These are phyloP conservation scores for Siniperca chuatsi DNA, from an alignment of 2,113 vertebrate genomes.

Conservation along the genomic window DNA sequence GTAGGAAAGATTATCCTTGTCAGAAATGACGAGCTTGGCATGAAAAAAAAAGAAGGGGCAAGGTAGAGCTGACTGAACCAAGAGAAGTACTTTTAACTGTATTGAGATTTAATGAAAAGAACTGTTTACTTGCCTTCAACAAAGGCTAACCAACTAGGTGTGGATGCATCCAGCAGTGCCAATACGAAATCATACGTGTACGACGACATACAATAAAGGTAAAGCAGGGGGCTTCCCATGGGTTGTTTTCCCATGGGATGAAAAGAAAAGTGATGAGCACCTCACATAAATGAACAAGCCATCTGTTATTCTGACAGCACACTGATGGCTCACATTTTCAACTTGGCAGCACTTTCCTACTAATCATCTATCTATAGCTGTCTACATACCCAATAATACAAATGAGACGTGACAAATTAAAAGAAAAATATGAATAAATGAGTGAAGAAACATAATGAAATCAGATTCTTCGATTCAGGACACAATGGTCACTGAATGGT, in stretches of 20 bases:
- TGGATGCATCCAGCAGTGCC: neutral
- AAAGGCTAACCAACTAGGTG: neutral
- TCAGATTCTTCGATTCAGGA: slow-evolving; percentile 5
- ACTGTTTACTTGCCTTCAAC: neutral
- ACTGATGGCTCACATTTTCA: slow-evolving; percentile 22
- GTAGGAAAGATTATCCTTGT: slow-evolving; percentile 83
- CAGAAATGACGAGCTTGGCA: slow-evolving; percentile 77
- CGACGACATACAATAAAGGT: slow-evolving; percentile 10
- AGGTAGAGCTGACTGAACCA: slow-evolving; percentile 57
- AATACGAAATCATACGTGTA: neutral
- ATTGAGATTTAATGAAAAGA: slow-evolving; percentile 42
- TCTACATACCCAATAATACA: slow-evolving; percentile 11
- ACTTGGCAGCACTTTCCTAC: slow-evolving; percentile 20
- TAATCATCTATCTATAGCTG: slow-evolving; percentile 41
- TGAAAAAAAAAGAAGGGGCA: slow-evolving; percentile 39
- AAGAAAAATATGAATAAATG: slow-evolving; percentile 5
- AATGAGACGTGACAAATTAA: slow-evolving; percentile 1
- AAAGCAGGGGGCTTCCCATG: neutral
- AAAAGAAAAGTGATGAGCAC: slow-evolving; percentile 33
- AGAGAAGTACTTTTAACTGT: slow-evolving; percentile 49
- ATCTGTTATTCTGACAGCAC: slow-evolving; percentile 42
- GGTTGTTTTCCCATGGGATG: slow-evolving; percentile 1
- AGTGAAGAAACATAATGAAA: neutral
- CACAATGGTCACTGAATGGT: neutral
- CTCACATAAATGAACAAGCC: slow-evolving; percentile 7